Evolutionary conservation across 2,888 invertebrate genomes (phyloP).

Genomic region (Cheilosia impressa): DNA sequence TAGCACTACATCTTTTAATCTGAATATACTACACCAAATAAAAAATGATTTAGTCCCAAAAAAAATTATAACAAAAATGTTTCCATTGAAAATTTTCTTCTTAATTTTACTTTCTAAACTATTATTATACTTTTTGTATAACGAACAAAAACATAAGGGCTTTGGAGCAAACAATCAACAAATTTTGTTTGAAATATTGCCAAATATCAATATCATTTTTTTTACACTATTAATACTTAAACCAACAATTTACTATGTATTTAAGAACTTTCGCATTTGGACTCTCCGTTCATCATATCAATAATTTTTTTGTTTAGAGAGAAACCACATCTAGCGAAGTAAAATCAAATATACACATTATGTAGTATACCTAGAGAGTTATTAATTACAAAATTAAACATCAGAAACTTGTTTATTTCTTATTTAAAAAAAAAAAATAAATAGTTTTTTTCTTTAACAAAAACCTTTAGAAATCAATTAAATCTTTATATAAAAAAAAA

Average conservation of each 20-base stretch:
- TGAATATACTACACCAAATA: too few species aligned
- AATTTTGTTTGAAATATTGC: slow-evolving; percentile 72
- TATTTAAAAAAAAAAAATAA: slow-evolving; percentile 21
- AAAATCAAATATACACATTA: slow-evolving; percentile 72
- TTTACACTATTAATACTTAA: slow-evolving; percentile 39
- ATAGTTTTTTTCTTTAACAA: slow-evolving; percentile 27
- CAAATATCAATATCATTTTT: slow-evolving; percentile 66
- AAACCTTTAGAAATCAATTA: slow-evolving; percentile 73
- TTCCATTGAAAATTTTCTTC: neutral
- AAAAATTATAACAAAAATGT: neutral
- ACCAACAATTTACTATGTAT: slow-evolving; percentile 43
- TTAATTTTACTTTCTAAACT: too few species aligned
- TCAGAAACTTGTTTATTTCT: slow-evolving; percentile 38
- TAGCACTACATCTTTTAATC: too few species aligned
- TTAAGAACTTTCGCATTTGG: slow-evolving; percentile 60
- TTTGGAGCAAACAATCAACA: slow-evolving; percentile 60
- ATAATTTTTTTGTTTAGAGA: slow-evolving; percentile 62
- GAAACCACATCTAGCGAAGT: slow-evolving; percentile 69
- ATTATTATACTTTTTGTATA: too few species aligned
- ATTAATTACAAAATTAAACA: slow-evolving; percentile 40
- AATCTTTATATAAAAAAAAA: slow-evolving; percentile 54
- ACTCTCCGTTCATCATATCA: slow-evolving; percentile 73
- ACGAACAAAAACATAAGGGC: slow-evolving; percentile 2
- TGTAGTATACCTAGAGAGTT: slow-evolving; percentile 67
- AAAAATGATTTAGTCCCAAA: neutral